Percentiles rank a stretch among this genome's conserved stretches.
Evolutionary conservation across 2,113 vertebrate genomes (phyloP).

Genomic region (Raja brachyura): DNA sequence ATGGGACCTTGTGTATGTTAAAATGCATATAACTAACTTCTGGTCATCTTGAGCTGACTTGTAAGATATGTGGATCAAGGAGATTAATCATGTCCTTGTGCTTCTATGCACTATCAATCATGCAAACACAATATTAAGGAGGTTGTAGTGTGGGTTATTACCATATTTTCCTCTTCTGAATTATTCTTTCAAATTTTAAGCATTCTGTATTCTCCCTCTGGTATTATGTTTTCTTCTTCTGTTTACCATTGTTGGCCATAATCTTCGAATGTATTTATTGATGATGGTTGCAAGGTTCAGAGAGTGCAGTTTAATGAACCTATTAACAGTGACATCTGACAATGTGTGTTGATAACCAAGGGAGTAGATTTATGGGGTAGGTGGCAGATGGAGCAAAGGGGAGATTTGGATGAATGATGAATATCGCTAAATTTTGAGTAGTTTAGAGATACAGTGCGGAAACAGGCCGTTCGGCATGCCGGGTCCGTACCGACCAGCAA

Average conservation of each 20-base stretch:
- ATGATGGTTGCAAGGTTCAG: not conserved
- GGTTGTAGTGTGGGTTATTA: not conserved
- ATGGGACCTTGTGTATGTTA: not conserved
- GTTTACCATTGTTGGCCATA: not conserved
- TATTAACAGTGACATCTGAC: not conserved
- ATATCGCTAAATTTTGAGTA: too few species aligned
- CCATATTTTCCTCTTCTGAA: not conserved
- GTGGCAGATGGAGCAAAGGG: too few species aligned
- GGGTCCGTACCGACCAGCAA: too few species aligned
- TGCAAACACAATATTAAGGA: not conserved
- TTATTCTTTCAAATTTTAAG: not conserved
- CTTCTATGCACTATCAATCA: not conserved
- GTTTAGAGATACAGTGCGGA: too few species aligned
- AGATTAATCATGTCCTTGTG: not conserved
- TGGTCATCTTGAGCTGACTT: not conserved
- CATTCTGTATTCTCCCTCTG: not conserved
- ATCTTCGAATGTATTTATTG: not conserved
- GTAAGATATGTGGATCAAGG: not conserved
- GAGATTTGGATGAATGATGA: too few species aligned
- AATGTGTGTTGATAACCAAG: too few species aligned
- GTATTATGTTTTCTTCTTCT: not conserved
- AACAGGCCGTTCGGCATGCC: too few species aligned
- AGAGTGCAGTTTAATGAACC: too few species aligned
- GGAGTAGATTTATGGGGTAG: too few species aligned
- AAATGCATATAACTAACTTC: not conserved